These are phyloP conservation scores for Penaeus chinensis DNA, from an alignment of 1,140 invertebrate genomes.

Conservation along the genomic window DNA sequence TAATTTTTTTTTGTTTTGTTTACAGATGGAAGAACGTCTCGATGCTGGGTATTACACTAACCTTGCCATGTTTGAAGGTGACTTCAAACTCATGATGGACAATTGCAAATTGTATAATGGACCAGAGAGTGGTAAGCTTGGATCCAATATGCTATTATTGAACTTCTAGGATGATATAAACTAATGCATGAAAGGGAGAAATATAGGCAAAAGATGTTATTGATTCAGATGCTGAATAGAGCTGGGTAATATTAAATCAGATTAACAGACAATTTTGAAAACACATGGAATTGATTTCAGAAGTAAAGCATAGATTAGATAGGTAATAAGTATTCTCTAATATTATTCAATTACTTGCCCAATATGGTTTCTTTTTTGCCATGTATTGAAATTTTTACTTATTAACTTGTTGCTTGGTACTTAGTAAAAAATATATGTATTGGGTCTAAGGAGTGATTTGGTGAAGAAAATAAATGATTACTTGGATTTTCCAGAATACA, in stretches of 20 bases:
- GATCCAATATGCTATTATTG: not conserved
- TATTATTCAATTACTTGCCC: not conserved
- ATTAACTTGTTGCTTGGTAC: too few relatives aligned
- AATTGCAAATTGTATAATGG: slow-evolving; percentile 94
- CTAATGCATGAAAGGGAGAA: too few relatives aligned
- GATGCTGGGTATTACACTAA: slow-evolving; percentile 83
- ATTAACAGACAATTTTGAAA: too few relatives aligned
- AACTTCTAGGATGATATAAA: not conserved
- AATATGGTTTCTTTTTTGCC: not conserved
- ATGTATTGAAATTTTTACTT: not conserved
- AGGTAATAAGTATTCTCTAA: not conserved
- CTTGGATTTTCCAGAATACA: slow-evolving; percentile 79
- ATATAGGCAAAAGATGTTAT: too few relatives aligned
- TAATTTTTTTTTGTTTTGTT: slow-evolving; percentile 58
- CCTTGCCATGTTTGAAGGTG: slow-evolving; percentile 83
- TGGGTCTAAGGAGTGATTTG: too few relatives aligned
- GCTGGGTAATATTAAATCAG: too few relatives aligned
- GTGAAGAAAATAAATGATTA: not conserved
- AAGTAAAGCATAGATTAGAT: not conserved
- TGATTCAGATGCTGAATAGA: too few relatives aligned
- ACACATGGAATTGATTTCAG: not conserved
- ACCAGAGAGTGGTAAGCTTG: slow-evolving; percentile 83
- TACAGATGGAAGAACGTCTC: slow-evolving; percentile 87
- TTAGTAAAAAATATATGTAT: too few relatives aligned
- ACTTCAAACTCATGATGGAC: slow-evolving; percentile 90